These are phyloP conservation scores for Myripristis murdjan DNA, from an alignment of 2,797 vertebrate species.

Conservation along the genomic window DNA sequence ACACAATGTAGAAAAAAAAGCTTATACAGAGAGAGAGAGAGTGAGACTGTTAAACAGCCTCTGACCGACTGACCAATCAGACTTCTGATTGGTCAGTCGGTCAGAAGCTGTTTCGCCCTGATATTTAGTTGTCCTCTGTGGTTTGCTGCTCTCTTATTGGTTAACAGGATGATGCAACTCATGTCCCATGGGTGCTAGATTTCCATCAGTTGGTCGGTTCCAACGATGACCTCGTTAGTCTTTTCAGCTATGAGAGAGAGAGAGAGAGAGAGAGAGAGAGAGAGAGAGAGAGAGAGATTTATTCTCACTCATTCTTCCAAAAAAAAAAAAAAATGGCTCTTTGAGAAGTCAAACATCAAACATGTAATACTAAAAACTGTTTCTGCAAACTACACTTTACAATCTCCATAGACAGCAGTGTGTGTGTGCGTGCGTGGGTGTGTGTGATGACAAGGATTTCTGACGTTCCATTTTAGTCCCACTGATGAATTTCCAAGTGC, in stretches of 20 bases:
- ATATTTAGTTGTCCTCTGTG: conserved; percentile 25
- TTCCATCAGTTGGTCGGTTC: conserved; percentile 97
- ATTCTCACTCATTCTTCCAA: no score
- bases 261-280: conserved; percentile 2
- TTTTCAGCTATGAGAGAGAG: conserved; percentile 89
- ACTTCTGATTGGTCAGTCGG: conserved; percentile 42
- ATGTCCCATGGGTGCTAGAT: conserved; percentile 83
- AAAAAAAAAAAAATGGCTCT: no score
- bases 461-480: no score
- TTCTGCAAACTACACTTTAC: no score
- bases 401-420: no score
- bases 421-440: no score
- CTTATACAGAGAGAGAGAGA: conserved; percentile 16
- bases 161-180: conserved; percentile 29
- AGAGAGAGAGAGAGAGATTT: background rate
- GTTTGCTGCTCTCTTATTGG: conserved; percentile 50
- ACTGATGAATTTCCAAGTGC: no score
- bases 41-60: conserved; percentile 22
- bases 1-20: conserved; percentile 71
- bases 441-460: no score
- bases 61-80: no score
- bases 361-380: no score
- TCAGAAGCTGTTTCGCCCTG: no score
- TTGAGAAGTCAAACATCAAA: no score
- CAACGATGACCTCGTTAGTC: conserved; percentile 97